These are phyloP conservation scores for Cerastis rubricosa DNA, from an alignment of 2,888 invertebrate genomes.

Conservation along the genomic window DNA sequence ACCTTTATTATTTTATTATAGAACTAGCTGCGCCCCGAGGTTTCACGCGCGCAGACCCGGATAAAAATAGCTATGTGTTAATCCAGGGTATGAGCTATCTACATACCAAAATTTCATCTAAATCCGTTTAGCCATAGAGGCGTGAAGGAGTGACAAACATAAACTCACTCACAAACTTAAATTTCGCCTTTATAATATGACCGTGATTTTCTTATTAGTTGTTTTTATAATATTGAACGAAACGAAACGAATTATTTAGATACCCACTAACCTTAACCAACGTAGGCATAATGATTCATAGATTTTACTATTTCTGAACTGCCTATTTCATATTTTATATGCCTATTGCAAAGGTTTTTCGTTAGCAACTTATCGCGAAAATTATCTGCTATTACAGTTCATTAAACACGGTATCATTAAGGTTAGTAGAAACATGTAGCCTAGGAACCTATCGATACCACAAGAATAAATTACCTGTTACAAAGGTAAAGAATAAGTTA, in stretches of 20 bases:
- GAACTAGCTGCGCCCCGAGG: no score
- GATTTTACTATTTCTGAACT: neutral
- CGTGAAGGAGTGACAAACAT: no score
- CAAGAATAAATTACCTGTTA: neutral
- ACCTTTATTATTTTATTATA: neutral
- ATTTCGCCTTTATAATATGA: no score
- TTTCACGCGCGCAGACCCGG: no score
- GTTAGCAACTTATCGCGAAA: neutral
- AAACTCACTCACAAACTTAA: no score
- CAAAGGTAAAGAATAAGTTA: neutral
- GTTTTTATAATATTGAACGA: no score
- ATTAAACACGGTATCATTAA: conserved; percentile 5
- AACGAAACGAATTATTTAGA: neutral
- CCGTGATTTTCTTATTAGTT: no score
- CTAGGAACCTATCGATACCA: neutral
- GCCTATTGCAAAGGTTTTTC: neutral
- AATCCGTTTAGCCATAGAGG: no score
- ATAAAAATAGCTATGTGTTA: no score
- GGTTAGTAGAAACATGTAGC: neutral
- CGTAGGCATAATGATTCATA: neutral
- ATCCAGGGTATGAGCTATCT: no score
- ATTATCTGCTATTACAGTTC: conserved; percentile 4
- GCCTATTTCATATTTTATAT: neutral
- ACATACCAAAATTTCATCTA: no score
- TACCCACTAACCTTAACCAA: neutral